Conservation (phyloP, 2,113 vertebrate species). For the Aphyosemion australe region DNA sequence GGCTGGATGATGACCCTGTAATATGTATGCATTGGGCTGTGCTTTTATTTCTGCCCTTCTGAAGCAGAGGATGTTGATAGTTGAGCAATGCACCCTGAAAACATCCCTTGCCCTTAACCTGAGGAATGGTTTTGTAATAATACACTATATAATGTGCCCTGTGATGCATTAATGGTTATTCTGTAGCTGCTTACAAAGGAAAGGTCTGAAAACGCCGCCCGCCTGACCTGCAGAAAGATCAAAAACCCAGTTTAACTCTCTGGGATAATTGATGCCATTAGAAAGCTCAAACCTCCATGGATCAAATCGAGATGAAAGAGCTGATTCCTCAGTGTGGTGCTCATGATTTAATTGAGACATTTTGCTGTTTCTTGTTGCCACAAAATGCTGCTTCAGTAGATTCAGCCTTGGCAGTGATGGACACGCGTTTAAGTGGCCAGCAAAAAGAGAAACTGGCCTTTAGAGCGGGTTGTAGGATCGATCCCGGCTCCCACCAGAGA, state of each 20-base stretch:
- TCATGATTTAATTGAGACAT: neutral
- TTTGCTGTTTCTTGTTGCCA: neutral
- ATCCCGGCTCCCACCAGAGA: too few relatives aligned
- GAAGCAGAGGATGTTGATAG: neutral
- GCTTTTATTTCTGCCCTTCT: neutral
- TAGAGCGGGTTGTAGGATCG: too few relatives aligned
- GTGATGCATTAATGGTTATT: slow-evolving; percentile 15
- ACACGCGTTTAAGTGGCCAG: too few relatives aligned
- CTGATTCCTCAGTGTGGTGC: neutral
- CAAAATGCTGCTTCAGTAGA: too few relatives aligned
- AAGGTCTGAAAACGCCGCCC: slow-evolving; percentile 3
- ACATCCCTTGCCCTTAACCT: slow-evolving; percentile 24
- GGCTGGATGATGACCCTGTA: neutral
- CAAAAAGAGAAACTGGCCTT: too few relatives aligned
- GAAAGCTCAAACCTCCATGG: neutral
- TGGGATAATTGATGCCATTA: slow-evolving; percentile 4
- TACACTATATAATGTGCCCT: slow-evolving; percentile 10
- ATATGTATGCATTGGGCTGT: neutral
- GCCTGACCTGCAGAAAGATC: neutral
- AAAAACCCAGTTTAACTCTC: neutral
- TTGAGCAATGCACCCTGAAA: slow-evolving; percentile 5
- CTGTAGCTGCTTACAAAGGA: slow-evolving; percentile 6
- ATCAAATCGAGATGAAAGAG: neutral
- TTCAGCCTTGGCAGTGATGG: too few relatives aligned
- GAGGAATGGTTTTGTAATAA: slow-evolving; percentile 13